Conservation (phyloP, 2,888 invertebrate species). For the Sceliomorpha sp. region DNA sequence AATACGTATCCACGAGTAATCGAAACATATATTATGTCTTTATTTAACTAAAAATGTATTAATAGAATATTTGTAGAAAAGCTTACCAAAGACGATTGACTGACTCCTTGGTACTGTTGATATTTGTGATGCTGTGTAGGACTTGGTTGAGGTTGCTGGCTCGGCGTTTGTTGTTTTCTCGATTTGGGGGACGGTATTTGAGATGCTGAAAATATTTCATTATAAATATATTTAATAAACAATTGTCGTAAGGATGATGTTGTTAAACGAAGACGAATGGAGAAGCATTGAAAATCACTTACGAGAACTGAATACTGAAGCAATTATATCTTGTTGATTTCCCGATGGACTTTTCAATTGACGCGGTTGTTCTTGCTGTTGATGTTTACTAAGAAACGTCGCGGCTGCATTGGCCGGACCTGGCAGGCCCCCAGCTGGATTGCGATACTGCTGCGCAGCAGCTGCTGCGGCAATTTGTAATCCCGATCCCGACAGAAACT, state of each 20-base stretch:
- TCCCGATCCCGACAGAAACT: constrained; percentile 83
- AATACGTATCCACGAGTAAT: neutral
- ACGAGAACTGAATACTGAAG: constrained; percentile 83
- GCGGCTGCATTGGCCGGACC: constrained; percentile 76
- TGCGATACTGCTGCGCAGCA: constrained; percentile 85
- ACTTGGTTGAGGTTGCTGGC: constrained; percentile 82
- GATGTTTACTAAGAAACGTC: constrained; percentile 76
- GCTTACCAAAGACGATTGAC: constrained; percentile 80
- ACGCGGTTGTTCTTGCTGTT: constrained; percentile 77
- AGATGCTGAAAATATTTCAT: constrained; percentile 76
- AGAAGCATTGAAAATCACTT: constrained; percentile 62
- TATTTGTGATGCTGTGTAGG: constrained; percentile 83
- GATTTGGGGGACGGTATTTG: constrained; percentile 84
- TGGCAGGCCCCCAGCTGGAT: constrained; percentile 81
- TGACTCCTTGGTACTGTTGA: constrained; percentile 81
- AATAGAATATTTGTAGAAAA: too few relatives aligned
- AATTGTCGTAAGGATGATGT: too few relatives aligned
- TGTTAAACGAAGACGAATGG: too few relatives aligned
- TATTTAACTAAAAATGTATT: too few relatives aligned
- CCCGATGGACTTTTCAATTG: constrained; percentile 78
- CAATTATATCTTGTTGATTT: constrained; percentile 81
- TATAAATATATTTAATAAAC: constrained; percentile 8
- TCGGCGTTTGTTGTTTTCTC: constrained; percentile 81
- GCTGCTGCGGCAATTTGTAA: constrained; percentile 84
- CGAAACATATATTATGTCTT: too few relatives aligned